Evolutionary conservation across 2,797 vertebrate species (phyloP).

Genomic region (Neoniphon sammara): DNA sequence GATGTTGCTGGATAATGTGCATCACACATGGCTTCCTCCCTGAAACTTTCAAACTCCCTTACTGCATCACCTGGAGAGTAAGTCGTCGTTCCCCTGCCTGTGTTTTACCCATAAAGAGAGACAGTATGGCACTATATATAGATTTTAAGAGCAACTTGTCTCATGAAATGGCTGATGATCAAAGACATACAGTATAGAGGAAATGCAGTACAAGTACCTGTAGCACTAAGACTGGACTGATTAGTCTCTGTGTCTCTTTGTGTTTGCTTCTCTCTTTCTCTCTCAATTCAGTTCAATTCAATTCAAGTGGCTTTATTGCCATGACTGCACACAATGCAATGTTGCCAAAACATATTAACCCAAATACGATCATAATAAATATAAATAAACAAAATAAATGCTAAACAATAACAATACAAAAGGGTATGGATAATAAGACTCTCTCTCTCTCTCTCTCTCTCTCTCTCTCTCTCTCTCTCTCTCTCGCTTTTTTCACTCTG

Average conservation of each 20-base stretch:
- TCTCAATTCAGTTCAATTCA: conserved; percentile 14
- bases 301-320: no score
- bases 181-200: background rate
- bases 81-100: background rate
- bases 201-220: background rate
- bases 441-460: background rate
- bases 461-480: background rate
- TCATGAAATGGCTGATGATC: background rate
- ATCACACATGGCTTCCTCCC: no score
- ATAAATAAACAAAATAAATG: no score
- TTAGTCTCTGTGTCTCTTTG: background rate
- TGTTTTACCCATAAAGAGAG: background rate
- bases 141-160: background rate
- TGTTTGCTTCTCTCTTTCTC: conserved; percentile 25
- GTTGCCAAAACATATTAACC: no score
- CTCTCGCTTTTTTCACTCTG: background rate
- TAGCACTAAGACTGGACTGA: background rate
- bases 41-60: no score
- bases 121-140: background rate
- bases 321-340: no score
- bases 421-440: background rate
- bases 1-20: no score
- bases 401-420: no score
- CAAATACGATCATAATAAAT: no score
- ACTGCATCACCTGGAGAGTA: conserved; percentile 7